phyloP scores from a whole-genome alignment of 1,140 invertebrate species.

The Ostrea edulis region DNA sequence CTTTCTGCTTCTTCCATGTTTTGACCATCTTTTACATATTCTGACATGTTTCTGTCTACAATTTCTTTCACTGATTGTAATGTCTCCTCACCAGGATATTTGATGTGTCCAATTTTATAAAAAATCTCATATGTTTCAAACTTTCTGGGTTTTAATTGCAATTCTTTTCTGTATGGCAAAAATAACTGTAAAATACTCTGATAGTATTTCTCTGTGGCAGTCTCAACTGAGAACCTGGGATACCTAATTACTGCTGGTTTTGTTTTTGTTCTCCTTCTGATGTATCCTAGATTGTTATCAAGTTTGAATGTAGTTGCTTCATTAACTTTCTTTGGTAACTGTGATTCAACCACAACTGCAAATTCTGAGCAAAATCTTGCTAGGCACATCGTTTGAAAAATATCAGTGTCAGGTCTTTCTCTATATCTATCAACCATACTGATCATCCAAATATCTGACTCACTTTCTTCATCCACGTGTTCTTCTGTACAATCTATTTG shows the following conservation, averaged over 20 bases:
- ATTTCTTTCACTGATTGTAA: too few species aligned
- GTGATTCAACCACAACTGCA: slow-evolving; percentile 33
- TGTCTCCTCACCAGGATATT: too few species aligned
- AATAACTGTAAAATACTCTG: too few species aligned
- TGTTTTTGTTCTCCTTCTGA: slow-evolving; percentile 49
- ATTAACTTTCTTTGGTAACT: slow-evolving; percentile 41
- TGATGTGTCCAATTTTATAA: too few species aligned
- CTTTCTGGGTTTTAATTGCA: too few species aligned
- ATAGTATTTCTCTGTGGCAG: slow-evolving; percentile 49
- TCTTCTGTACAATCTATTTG: background rate
- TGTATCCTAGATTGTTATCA: slow-evolving; percentile 50
- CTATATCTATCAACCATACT: too few species aligned
- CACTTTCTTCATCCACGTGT: background rate
- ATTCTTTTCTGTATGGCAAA: too few species aligned
- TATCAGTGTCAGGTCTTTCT: background rate
- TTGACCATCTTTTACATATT: too few species aligned
- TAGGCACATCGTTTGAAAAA: slow-evolving; percentile 42
- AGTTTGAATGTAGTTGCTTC: slow-evolving; percentile 22
- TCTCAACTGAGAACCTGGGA: slow-evolving; percentile 50
- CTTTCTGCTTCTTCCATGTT: too few species aligned
- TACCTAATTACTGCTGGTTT: slow-evolving; percentile 49
- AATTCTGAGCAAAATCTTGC: slow-evolving; percentile 55
- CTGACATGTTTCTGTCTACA: too few species aligned
- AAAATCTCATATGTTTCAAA: too few species aligned
- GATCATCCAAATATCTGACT: too few species aligned